phyloP scores from a whole-genome alignment of 30 jellyfish, hydroid and myxozoan genomes.

The Euphysa ruthae region DNA sequence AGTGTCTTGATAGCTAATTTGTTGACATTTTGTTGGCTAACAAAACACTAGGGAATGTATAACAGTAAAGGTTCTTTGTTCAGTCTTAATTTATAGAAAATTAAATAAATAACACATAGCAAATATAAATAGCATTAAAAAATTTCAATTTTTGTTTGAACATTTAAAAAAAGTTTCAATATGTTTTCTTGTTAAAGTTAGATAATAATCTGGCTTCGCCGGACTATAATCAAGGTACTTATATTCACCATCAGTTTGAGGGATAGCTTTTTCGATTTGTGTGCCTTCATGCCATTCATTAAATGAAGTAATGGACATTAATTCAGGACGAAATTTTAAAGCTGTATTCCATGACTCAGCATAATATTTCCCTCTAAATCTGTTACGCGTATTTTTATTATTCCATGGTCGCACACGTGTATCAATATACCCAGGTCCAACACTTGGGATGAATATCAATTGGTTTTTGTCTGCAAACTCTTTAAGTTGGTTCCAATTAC shows the following conservation, averaged over 20 bases:
- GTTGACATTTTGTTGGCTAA: no score
- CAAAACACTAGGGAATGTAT: no score
- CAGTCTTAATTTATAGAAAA: no score
- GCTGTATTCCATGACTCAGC: constrained; percentile 70
- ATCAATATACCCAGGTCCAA: constrained; percentile 97
- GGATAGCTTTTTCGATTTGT: constrained; percentile 81
- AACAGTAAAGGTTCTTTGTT: no score
- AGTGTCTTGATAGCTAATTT: no score
- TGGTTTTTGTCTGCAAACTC: constrained; percentile 27
- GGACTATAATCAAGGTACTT: constrained; percentile 62
- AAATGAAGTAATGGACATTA: constrained; percentile 76
- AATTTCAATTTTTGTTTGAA: no score
- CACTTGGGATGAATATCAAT: constrained; percentile 70
- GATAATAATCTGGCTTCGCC: constrained; percentile 46
- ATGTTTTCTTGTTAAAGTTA: constrained; percentile 37
- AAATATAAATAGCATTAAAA: no score
- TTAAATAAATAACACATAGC: no score
- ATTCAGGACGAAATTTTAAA: constrained; percentile 28
- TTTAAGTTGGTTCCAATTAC: constrained; percentile 63
- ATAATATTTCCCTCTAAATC: constrained; percentile 63
- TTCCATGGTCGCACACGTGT: constrained; percentile 93
- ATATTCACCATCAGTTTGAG: constrained; percentile 14
- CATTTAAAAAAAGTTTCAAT: constrained; percentile 38
- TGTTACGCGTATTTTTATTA: constrained; percentile 59
- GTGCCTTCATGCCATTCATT: constrained; percentile 99